Evolutionary conservation across 2,888 invertebrate genomes (phyloP).

Genomic region (Beris chalybata): DNA sequence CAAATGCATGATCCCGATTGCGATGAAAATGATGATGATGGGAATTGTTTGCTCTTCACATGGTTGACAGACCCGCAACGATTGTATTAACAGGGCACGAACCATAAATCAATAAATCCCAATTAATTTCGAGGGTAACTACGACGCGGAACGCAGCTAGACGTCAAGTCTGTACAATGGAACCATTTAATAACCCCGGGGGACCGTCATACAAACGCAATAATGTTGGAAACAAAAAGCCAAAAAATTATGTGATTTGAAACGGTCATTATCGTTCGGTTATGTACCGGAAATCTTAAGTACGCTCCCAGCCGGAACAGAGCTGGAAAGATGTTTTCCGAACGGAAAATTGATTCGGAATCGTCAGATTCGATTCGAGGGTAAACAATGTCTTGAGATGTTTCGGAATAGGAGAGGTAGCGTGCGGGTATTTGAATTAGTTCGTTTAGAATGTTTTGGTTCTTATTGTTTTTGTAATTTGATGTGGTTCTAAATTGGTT

Average conservation of each 20-base stretch:
- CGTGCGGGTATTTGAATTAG: too few relatives aligned
- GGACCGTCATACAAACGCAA: constrained; percentile 2
- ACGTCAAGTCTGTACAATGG: not conserved
- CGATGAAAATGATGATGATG: constrained; percentile 15
- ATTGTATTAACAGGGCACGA: constrained; percentile 35
- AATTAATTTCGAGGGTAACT: constrained; percentile 33
- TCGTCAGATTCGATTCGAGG: too few relatives aligned
- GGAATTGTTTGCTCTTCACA: constrained; percentile 38
- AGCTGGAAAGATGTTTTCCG: too few relatives aligned
- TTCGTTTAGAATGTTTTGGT: too few relatives aligned
- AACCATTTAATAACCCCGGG: not conserved
- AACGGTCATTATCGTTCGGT: constrained; percentile 23
- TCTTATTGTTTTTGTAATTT: too few relatives aligned
- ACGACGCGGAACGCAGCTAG: not conserved
- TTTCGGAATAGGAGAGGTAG: too few relatives aligned
- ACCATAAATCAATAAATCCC: constrained; percentile 39
- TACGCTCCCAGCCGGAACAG: not conserved
- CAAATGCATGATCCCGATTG: constrained; percentile 2
- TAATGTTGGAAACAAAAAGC: constrained; percentile 24
- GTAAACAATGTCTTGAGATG: too few relatives aligned
- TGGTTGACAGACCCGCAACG: constrained; percentile 37
- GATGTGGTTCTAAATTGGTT: too few relatives aligned
- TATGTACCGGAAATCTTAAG: constrained; percentile 26
- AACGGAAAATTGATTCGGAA: too few relatives aligned
- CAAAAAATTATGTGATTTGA: constrained; percentile 25